phyloP scores from a whole-genome alignment of 2,888 invertebrate species.

The Spicauda simplicius region DNA sequence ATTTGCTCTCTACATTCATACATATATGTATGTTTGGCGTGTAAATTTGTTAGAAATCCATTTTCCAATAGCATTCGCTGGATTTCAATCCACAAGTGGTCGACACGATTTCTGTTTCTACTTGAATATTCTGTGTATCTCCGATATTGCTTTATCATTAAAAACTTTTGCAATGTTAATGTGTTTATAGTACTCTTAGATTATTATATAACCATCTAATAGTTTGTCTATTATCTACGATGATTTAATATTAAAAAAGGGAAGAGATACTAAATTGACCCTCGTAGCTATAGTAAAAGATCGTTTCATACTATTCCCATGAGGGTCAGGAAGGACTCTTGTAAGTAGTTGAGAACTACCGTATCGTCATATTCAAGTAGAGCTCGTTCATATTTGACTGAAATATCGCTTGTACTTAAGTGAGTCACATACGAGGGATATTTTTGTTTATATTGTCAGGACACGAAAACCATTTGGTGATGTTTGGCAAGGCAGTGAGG shows the following conservation, averaged over 20 bases:
- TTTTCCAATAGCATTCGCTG: slow-evolving; percentile 62
- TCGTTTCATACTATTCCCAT: slow-evolving; percentile 1
- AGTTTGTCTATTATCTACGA: background rate
- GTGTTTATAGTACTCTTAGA: background rate
- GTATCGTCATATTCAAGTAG: background rate
- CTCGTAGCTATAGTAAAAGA: background rate
- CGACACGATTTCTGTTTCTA: slow-evolving; percentile 54
- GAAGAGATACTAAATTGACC: background rate
- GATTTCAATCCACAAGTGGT: slow-evolving; percentile 79
- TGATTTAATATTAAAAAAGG: background rate
- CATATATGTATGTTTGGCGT: background rate
- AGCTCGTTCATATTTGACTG: background rate
- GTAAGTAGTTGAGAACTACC: background rate
- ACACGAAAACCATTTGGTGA: slow-evolving; percentile 23
- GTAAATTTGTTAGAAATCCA: slow-evolving; percentile 49
- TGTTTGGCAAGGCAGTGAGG: slow-evolving; percentile 21
- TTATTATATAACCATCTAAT: background rate
- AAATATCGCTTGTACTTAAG: slow-evolving; percentile 3
- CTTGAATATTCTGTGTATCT: background rate
- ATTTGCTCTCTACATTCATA: background rate
- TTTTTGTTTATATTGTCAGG: slow-evolving; percentile 19
- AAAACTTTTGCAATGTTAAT: background rate
- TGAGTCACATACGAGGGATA: slow-evolving; percentile 19
- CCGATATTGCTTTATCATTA: background rate
- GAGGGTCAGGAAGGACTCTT: background rate